These are phyloP conservation scores for Platanista minor DNA, from an alignment of 2,113 vertebrate genomes.

Conservation along the genomic window DNA sequence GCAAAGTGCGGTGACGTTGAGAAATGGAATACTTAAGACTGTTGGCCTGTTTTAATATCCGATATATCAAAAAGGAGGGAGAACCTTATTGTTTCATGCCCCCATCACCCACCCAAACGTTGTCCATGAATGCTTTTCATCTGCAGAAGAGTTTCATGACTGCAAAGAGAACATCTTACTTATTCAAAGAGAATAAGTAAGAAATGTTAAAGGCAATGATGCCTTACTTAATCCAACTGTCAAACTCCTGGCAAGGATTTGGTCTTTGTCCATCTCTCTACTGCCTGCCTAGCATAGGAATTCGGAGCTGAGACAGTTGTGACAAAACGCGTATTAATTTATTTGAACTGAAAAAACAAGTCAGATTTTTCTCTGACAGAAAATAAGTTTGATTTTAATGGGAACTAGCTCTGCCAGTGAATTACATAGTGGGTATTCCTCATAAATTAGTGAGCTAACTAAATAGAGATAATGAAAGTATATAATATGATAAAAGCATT, in stretches of 20 bases:
- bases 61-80: background rate
- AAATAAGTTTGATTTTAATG: constrained; percentile 20
- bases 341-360: constrained; percentile 9
- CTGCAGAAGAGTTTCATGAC: background rate
- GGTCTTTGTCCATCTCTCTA: background rate
- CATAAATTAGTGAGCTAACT: constrained; percentile 5
- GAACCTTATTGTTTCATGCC: background rate
- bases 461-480: constrained; percentile 3
- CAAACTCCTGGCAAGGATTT: background rate
- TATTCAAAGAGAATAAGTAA: no score
- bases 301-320: background rate
- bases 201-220: background rate
- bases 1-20: background rate
- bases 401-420: background rate
- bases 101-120: background rate
- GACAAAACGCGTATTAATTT: background rate
- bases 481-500: background rate
- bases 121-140: background rate
- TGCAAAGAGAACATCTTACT: background rate
- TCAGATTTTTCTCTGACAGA: background rate
- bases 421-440: background rate
- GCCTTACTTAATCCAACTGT: background rate
- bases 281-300: background rate
- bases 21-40: background rate
- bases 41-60: background rate